These are phyloP conservation scores for Egretta garzetta DNA, from an alignment of 2,113 vertebrate genomes.

Conservation along the genomic window DNA sequence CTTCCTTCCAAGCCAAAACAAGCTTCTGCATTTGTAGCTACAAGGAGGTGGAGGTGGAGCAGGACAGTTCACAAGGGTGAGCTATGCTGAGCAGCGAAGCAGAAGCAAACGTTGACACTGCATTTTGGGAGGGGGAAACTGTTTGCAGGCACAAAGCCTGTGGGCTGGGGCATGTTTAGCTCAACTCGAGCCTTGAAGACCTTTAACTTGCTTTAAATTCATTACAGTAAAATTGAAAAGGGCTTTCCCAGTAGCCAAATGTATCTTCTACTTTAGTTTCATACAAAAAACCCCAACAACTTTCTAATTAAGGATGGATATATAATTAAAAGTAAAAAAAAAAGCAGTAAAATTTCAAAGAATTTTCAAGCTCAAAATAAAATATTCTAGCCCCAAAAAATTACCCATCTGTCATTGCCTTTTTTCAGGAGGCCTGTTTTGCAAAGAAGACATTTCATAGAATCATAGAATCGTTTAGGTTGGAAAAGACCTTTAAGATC, in stretches of 20 bases:
- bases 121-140: rapidly evolving
- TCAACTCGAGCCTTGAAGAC: background rate
- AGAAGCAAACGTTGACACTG: background rate
- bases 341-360: background rate
- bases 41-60: background rate
- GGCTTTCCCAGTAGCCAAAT: background rate
- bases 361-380: background rate
- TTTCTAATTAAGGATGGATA: background rate
- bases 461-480: no score
- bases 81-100: background rate
- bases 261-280: background rate
- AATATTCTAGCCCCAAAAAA: background rate
- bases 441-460: background rate
- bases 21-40: background rate
- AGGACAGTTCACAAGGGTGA: background rate
- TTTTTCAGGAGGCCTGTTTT: background rate
- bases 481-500: no score
- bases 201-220: background rate
- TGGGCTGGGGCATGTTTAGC: background rate
- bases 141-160: background rate
- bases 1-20: background rate
- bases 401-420: background rate
- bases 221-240: background rate
- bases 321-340: background rate
- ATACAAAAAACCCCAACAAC: background rate